Evolutionary conservation across 2,113 vertebrate genomes (phyloP), one percentile per base, ranked within the genome.

Genomic region (Anarhynchus alexandrinus): DNA sequence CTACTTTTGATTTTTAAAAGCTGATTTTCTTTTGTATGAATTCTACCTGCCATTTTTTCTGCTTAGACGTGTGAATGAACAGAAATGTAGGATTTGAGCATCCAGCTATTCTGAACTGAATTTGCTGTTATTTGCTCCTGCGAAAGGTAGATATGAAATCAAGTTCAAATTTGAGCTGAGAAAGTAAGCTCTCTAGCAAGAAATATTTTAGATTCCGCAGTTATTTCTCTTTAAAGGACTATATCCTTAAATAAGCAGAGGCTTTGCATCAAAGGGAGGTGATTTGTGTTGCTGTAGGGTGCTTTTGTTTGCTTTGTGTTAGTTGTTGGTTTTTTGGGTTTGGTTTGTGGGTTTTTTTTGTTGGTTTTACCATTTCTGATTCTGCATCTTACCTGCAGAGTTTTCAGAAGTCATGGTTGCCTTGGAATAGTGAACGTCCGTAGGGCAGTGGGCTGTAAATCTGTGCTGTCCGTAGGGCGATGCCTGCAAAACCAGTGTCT

Each of bases 1-100:
- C 43, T 57, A 6, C 9, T 21, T 51, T 5, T 8, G 8, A 11
- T 57, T 86, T 84, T 77, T 58, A 19, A 70, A 77, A 74, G 22
- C 57, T 59, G 18, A 11, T 79, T 64, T 87, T 32, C 21, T 85
- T 85, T 3, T 32, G 0, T 38, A 0, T 45, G 27, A 58, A 27
- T 62, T 2, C 6, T 13, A 34, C 49, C 62, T 77, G 58, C 9
- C 4, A 5, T 5, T 69, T 15, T 22, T 42, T 51, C 22, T n/a
- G 2, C 51, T 34, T 1, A 18, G 21, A 4, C 4, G 1, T 4
- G 15, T 12, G 57, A 21, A 29, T 0, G 3, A 67, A 64, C 26
- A 59, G 38, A 21, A 61, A 21, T 47, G 3, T 25, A 15, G 62
- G 47, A 10, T 6, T 1, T 42, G 62, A 55, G 54, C 30, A 76